Evolutionary conservation across 2,797 vertebrate genomes (phyloP).

Genomic region (Lepidocolaptes lacrymiger): DNA sequence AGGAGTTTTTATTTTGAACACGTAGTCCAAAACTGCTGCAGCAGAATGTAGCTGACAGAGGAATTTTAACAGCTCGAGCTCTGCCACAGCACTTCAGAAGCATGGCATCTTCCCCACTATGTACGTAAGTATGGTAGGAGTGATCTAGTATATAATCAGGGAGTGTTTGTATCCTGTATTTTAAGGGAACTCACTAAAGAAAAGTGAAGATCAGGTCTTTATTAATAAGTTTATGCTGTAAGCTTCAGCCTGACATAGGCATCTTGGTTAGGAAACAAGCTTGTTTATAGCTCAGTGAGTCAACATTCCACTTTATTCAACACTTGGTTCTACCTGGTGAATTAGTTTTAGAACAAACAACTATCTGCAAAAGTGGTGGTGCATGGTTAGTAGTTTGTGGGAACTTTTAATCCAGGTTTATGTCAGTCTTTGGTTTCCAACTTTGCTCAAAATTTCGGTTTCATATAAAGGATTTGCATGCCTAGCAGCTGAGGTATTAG

Average conservation of each 20-base stretch:
- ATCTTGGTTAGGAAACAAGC: neutral
- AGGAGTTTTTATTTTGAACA: neutral
- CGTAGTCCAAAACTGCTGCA: neutral
- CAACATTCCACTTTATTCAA: neutral
- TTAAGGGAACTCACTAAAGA: neutral
- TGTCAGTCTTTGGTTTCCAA: neutral
- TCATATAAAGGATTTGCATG: neutral
- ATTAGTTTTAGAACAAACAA: neutral
- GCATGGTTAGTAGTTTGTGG: neutral
- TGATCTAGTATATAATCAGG: neutral
- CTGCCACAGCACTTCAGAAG: neutral
- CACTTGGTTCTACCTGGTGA: neutral
- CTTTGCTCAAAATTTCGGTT: neutral
- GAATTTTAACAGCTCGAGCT: neutral
- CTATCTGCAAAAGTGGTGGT: neutral
- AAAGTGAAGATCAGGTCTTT: neutral
- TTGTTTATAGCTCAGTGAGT: neutral
- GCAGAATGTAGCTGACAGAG: neutral
- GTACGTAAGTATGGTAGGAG: accelerated
- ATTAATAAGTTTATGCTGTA: neutral
- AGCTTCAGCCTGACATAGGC: neutral
- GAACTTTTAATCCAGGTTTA: neutral
- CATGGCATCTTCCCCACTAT: accelerated
- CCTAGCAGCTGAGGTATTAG: neutral
- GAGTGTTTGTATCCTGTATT: neutral